Evolutionary conservation across 2,888 invertebrate genomes (phyloP).

Genomic region (Ferrisia virgata): DNA sequence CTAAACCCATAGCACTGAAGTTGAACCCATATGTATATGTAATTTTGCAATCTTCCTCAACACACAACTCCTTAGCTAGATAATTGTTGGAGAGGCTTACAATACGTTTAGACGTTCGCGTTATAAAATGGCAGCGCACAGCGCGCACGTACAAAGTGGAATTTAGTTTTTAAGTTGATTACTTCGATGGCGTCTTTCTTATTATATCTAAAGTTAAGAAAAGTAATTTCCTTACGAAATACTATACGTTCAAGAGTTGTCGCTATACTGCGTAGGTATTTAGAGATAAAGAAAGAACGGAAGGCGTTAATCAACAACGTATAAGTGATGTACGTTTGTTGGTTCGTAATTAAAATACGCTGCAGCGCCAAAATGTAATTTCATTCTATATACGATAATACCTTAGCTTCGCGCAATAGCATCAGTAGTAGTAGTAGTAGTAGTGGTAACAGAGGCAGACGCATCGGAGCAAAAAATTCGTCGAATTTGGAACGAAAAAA

Average conservation of each 20-base stretch:
- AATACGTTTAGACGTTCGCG: too few relatives aligned
- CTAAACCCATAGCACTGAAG: too few relatives aligned
- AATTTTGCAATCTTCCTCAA: too few relatives aligned
- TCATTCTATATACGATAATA: not conserved
- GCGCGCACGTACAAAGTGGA: not conserved
- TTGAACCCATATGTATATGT: too few relatives aligned
- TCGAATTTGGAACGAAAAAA: not conserved
- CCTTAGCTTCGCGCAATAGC: not conserved
- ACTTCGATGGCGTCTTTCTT: not conserved
- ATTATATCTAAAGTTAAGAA: slow-evolving; percentile 3
- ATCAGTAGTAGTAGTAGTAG: not conserved
- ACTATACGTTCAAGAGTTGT: not conserved
- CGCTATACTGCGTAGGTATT: not conserved
- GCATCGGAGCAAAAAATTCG: not conserved
- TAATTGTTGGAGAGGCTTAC: not conserved
- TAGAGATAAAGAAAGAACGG: not conserved
- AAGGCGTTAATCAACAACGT: not conserved
- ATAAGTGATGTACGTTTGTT: not conserved
- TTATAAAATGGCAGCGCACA: not conserved
- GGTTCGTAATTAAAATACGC: not conserved
- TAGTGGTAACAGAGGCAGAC: too few relatives aligned
- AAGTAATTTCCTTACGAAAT: slow-evolving; percentile 7
- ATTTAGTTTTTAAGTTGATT: not conserved
- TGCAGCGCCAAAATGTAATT: not conserved
- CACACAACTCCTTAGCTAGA: not conserved